Conservation (phyloP, 2,888 invertebrate genomes). For the Rambutsinella grinnellia region DNA sequence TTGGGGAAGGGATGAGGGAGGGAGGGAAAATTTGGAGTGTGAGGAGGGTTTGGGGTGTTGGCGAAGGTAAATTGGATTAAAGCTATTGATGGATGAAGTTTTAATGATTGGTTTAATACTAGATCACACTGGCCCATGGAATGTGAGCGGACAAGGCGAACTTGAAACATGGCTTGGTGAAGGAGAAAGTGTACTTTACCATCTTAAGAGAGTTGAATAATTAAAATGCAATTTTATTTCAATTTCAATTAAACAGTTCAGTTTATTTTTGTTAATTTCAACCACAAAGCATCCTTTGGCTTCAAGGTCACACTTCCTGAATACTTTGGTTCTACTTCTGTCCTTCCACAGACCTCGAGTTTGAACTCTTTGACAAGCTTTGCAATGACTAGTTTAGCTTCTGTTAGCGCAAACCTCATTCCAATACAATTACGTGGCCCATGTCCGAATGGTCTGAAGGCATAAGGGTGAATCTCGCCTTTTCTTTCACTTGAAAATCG, state of each 20-base stretch:
- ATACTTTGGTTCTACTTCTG: no score
- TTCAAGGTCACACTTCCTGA: not conserved
- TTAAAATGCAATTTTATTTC: not conserved
- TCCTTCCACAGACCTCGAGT: slow-evolving; percentile 70
- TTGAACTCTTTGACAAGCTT: slow-evolving; percentile 71
- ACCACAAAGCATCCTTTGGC: not conserved
- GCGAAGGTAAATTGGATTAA: not conserved
- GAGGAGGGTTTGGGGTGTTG: not conserved
- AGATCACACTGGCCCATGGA: slow-evolving; percentile 2
- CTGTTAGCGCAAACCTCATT: slow-evolving; percentile 72
- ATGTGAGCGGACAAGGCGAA: not conserved
- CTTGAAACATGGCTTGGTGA: not conserved
- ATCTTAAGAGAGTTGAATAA: not conserved
- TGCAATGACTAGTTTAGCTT: slow-evolving; percentile 72
- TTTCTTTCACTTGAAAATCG: slow-evolving; percentile 75
- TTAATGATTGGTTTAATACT: not conserved
- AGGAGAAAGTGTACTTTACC: not conserved
- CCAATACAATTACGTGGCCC: slow-evolving; percentile 62
- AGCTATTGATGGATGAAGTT: not conserved
- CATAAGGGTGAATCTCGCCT: slow-evolving; percentile 70
- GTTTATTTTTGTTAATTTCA: not conserved
- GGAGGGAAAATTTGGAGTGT: slow-evolving; percentile 1
- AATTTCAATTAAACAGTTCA: not conserved
- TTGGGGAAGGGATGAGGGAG: not conserved
- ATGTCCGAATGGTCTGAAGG: slow-evolving; percentile 70